phyloP scores from a whole-genome alignment of 2,113 vertebrate species.

The Quiscalus mexicanus region DNA sequence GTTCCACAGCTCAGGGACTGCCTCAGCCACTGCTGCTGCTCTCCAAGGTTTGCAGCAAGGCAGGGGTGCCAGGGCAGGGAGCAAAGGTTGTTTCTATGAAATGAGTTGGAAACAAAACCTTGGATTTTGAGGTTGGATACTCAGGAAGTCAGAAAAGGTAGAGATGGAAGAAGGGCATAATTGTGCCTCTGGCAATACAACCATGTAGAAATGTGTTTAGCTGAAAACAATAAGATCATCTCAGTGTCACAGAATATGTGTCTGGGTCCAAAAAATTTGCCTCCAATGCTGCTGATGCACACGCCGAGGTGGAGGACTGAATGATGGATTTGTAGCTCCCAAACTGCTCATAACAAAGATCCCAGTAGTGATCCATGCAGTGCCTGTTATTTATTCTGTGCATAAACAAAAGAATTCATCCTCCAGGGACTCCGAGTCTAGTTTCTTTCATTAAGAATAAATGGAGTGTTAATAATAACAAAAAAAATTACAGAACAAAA shows the following conservation, averaged over 20 bases:
- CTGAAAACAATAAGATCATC: background rate
- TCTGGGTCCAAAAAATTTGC: background rate
- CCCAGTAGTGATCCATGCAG: background rate
- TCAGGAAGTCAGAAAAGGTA: background rate
- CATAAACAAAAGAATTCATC: constrained; percentile 33
- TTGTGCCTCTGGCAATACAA: background rate
- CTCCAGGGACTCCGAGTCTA: background rate
- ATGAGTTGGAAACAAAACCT: background rate
- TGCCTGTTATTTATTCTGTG: background rate
- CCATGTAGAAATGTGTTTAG: background rate
- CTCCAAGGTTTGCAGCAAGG: background rate
- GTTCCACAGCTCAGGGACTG: background rate
- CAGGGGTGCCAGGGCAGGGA: background rate
- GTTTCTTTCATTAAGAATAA: constrained; percentile 44
- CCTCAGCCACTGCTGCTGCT: background rate
- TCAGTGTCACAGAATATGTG: background rate
- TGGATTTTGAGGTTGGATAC: background rate
- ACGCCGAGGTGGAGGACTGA: background rate
- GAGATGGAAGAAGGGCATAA: background rate
- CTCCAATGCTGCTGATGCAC: background rate
- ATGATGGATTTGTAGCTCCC: background rate
- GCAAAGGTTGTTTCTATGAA: background rate
- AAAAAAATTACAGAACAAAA: background rate
- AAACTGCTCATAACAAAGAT: background rate
- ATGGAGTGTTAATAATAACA: constrained; percentile 17